phyloP scores from a whole-genome alignment of 2,888 invertebrate species.

The Thereva nobilitata region DNA sequence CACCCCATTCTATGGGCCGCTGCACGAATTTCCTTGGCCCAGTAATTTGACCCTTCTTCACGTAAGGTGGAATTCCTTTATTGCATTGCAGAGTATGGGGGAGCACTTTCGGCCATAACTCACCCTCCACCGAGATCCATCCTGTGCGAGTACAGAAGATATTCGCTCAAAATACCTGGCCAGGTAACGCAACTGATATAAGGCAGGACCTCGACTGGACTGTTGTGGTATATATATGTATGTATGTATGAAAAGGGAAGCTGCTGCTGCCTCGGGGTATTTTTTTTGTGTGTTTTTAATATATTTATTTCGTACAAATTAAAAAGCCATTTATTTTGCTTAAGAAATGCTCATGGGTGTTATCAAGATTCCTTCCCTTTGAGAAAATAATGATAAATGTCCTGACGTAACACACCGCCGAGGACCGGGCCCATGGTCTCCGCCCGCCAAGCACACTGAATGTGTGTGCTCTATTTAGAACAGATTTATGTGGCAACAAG shows the following conservation, averaged over 20 bases:
- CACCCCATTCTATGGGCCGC: background rate
- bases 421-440: background rate
- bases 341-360: slow-evolving; percentile 33
- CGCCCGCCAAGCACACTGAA: no score
- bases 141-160: background rate
- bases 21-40: background rate
- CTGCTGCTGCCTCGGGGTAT: background rate
- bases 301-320: slow-evolving; percentile 30
- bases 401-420: slow-evolving; percentile 2
- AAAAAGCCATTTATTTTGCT: slow-evolving; percentile 37
- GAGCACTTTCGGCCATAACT: background rate
- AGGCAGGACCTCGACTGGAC: no score
- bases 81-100: background rate
- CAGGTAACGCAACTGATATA: no score
- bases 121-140: no score
- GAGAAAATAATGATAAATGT: slow-evolving; percentile 31
- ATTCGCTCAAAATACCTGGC: background rate
- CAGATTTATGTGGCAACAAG: slow-evolving; percentile 29
- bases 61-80: background rate
- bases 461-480: slow-evolving; percentile 17
- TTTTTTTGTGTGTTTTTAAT: slow-evolving; percentile 2
- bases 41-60: slow-evolving; percentile 8
- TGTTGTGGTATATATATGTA: no score
- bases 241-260: background rate
- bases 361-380: slow-evolving; percentile 30